Conservation (phyloP, 2,113 vertebrate genomes). For the Scomber scombrus region DNA sequence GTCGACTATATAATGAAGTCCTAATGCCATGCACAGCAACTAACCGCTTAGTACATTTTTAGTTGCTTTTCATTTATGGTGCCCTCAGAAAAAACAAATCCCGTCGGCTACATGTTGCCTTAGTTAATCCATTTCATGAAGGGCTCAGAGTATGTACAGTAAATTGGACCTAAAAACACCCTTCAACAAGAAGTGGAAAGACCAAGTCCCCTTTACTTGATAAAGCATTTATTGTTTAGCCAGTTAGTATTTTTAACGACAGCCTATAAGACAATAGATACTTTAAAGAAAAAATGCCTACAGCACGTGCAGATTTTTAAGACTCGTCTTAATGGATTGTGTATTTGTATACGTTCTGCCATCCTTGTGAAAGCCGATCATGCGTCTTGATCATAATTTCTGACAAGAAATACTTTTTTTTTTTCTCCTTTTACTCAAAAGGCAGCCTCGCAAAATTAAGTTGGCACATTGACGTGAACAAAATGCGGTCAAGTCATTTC, state of each 20-base stretch:
- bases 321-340: slow-evolving; percentile 60
- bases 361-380: slow-evolving; percentile 43
- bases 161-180: slow-evolving; percentile 73
- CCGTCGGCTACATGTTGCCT: slow-evolving; percentile 76
- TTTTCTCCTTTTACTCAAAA: slow-evolving; percentile 6
- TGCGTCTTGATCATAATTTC: slow-evolving; percentile 29
- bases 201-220: slow-evolving; percentile 67
- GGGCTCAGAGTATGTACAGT: slow-evolving; percentile 60
- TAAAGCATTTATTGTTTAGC: slow-evolving; percentile 71
- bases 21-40: slow-evolving; percentile 27
- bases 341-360: slow-evolving; percentile 57
- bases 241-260: slow-evolving; percentile 63
- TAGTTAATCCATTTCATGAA: slow-evolving; percentile 74
- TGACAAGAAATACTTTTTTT: slow-evolving; percentile 22
- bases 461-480: slow-evolving; percentile 62
- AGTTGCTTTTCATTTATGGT: slow-evolving; percentile 47
- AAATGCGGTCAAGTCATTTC: slow-evolving; percentile 44
- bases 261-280: slow-evolving; percentile 33
- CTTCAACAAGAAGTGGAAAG: slow-evolving; percentile 64
- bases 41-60: slow-evolving; percentile 28
- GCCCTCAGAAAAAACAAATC: slow-evolving; percentile 30
- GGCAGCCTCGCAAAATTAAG: slow-evolving; percentile 56
- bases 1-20: slow-evolving; percentile 6
- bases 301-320: slow-evolving; percentile 68
- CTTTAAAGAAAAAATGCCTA: slow-evolving; percentile 34